Base-by-base conservation (phyloP, 2,113 vertebrate species). In the Clarias macrocephalus region DNA sequence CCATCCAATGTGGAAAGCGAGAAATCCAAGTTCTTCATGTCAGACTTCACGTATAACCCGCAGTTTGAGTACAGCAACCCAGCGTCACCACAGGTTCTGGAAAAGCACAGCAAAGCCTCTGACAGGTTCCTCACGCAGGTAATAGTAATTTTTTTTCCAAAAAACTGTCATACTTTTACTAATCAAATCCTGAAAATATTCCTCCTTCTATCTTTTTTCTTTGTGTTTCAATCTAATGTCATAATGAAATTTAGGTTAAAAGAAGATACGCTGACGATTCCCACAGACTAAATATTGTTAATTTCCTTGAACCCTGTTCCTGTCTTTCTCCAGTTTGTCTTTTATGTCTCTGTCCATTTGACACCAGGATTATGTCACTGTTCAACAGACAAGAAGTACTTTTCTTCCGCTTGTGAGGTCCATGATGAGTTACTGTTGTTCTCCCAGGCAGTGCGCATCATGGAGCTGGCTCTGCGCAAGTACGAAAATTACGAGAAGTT, bases 401-500 rank as follows among this genome's bases (percentile, higher is more conserved):
- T 33, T n/a, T n/a, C 30, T 63, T 11, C 33, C 18, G 28, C 65
- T 23, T 57, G 65, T 54, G n/a, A 59, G 57, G 8, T 37, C 13
- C 63, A 0, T 37, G 42, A 79, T 6, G 77, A n/a, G n/a, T 72
- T 63, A 21, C 6, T 80, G 37, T 52, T 63, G 7, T 83, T 68
- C 30, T 85, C 12, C 72, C 83, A 99, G 98, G 96, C 98, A 11
- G 94, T 98, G 88, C 95, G 93, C 79, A 98, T 99, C 81, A 97
- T 99, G 97, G 95, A 96, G 86, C 89, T 95, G 77, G 96, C 97
- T 0, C 72, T 99, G 90, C 94, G 96, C 89, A 97, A 96, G 87
- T 99, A 99, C 0, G 97, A 97, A 77, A 98, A 93, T 91, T 99
- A 98, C 48, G 97, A 98, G 90, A 96, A 92, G 15, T 99, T 99